A percentile compares a stretch with the other conserved stretches of the same genome.
Conservation (phyloP, 2,113 vertebrate species). For the Pelodiscus sinensis region DNA sequence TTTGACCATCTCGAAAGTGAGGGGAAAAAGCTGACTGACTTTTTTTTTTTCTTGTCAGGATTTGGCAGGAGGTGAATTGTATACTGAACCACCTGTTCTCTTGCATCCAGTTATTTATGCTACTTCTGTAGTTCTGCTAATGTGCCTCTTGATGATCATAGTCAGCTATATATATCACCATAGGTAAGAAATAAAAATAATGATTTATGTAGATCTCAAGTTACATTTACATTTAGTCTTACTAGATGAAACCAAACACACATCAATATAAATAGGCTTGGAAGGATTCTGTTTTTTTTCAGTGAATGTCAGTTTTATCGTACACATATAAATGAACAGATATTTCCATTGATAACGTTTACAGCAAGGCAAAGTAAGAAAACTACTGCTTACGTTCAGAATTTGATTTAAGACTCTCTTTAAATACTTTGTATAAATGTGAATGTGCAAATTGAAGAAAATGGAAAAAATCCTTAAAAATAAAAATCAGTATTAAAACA, state of each 20-base stretch:
- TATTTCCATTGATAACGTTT: background rate
- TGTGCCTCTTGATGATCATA: conserved; percentile 87
- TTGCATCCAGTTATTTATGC: conserved; percentile 94
- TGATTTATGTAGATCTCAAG: background rate
- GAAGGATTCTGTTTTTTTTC: background rate
- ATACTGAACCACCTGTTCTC: conserved; percentile 79
- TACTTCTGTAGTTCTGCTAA: conserved; percentile 84
- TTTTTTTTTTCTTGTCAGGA: conserved; percentile 79
- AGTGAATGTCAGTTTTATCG: background rate
- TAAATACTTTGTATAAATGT: background rate
- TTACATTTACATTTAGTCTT: background rate
- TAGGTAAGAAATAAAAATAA: conserved; percentile 79
- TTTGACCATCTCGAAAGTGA: background rate
- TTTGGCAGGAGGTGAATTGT: conserved; percentile 85
- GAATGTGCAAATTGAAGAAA: background rate
- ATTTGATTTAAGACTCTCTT: background rate
- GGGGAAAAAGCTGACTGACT: background rate
- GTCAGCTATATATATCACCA: conserved; percentile 92
- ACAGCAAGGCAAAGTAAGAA: background rate
- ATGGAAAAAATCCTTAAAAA: background rate
- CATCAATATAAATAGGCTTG: background rate
- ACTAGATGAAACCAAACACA: background rate
- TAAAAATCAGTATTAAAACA: background rate
- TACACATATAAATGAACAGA: background rate
- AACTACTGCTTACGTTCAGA: background rate